These are phyloP conservation scores for Rallus limicola DNA, from an alignment of 2,113 vertebrate genomes.

Conservation along the genomic window DNA sequence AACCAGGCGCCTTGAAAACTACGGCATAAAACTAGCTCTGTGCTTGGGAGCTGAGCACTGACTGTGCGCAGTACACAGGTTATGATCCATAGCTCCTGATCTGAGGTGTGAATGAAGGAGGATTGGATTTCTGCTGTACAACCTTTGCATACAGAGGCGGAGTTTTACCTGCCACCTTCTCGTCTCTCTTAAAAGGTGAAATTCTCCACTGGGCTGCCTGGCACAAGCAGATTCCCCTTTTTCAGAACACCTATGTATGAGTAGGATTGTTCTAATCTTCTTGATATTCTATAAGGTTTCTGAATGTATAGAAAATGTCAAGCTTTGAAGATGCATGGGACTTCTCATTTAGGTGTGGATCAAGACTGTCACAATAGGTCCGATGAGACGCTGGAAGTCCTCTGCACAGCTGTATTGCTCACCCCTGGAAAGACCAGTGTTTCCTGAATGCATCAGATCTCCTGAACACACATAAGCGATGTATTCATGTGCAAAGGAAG, in stretches of 20 bases:
- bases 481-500: not conserved
- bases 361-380: not conserved
- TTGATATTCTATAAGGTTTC: not conserved
- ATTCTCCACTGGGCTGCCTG: not conserved
- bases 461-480: not conserved
- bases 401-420: not conserved
- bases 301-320: not conserved
- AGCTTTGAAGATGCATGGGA: not conserved
- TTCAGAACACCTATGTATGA: not conserved
- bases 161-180: not conserved
- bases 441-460: not conserved
- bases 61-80: not conserved
- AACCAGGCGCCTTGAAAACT: not conserved
- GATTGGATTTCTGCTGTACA: not conserved
- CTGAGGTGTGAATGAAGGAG: not conserved
- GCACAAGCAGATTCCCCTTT: not conserved
- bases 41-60: not conserved
- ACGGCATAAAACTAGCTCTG: not conserved
- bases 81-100: not conserved
- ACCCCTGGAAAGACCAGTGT: constrained; percentile 11
- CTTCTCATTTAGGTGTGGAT: not conserved
- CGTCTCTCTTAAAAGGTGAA: not conserved
- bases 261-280: not conserved
- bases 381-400: not conserved
- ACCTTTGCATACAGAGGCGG: not conserved